Evolutionary conservation across 2,888 invertebrate species (phyloP).

Genomic region (Gymnoscelis rufifasciata): DNA sequence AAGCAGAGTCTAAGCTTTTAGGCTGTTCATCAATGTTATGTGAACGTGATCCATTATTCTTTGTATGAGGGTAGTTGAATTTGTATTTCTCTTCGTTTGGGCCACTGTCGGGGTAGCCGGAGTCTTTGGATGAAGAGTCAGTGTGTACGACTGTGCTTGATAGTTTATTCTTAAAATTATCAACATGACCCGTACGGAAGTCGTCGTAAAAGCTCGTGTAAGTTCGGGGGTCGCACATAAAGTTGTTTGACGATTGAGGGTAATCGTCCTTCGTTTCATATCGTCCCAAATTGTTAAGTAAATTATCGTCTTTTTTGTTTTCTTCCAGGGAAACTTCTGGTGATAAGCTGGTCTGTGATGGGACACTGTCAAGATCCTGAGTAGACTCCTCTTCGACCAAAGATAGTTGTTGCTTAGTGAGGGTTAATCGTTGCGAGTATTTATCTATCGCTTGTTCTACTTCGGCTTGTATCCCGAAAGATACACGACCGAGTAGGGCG

Average conservation of each 20-base stretch:
- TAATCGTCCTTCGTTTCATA: slow-evolving; percentile 35
- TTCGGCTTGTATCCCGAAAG: slow-evolving; percentile 50
- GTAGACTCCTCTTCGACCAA: slow-evolving; percentile 74
- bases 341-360: slow-evolving; percentile 60
- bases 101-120: slow-evolving; percentile 65
- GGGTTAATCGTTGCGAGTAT: slow-evolving; percentile 49
- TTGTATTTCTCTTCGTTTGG: slow-evolving; percentile 57
- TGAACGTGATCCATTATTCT: slow-evolving; percentile 45
- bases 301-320: slow-evolving; percentile 31
- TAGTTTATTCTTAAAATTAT: slow-evolving; percentile 46
- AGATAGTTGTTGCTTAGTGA: slow-evolving; percentile 67
- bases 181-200: slow-evolving; percentile 44
- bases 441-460: slow-evolving; percentile 55
- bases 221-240: slow-evolving; percentile 48
- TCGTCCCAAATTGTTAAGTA: slow-evolving; percentile 30
- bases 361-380: slow-evolving; percentile 67
- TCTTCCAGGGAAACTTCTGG: slow-evolving; percentile 52
- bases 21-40: slow-evolving; percentile 51
- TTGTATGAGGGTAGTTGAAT: slow-evolving; percentile 57
- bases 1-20: slow-evolving; percentile 59
- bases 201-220: slow-evolving; percentile 65
- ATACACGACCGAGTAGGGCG: slow-evolving; percentile 43
- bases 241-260: slow-evolving; percentile 37
- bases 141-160: slow-evolving; percentile 57
- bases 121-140: slow-evolving; percentile 69